Conservation (phyloP, 2,888 invertebrate species). For the Agonopterix alstromeriana region DNA sequence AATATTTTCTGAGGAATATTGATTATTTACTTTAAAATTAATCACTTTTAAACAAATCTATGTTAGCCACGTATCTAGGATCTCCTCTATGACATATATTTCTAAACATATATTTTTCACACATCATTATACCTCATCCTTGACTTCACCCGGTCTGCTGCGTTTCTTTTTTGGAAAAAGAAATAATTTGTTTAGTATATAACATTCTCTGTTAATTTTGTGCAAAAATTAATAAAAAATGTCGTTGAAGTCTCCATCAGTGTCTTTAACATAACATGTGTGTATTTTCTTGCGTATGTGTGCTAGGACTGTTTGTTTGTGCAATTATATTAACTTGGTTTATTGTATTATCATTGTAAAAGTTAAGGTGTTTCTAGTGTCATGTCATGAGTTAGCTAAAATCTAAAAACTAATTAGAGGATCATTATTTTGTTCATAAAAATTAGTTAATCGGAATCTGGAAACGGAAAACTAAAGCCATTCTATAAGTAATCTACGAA, state of each 20-base stretch:
- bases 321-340: background rate
- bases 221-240: constrained; percentile 33
- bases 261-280: background rate
- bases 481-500: constrained; percentile 54
- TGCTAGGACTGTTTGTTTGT: background rate
- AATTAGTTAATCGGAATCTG: constrained; percentile 23
- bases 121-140: constrained; percentile 80
- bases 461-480: constrained; percentile 41
- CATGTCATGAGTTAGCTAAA: background rate
- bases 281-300: background rate
- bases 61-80: constrained; percentile 71
- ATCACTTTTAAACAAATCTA: constrained; percentile 58
- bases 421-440: constrained; percentile 8
- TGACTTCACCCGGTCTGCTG: constrained; percentile 89
- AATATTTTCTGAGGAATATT: background rate
- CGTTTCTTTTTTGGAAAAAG: constrained; percentile 79
- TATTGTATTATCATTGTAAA: background rate
- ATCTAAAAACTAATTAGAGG: constrained; percentile 6
- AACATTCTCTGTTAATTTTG: constrained; percentile 66
- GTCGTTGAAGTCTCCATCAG: background rate
- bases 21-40: constrained; percentile 35
- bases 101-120: constrained; percentile 71
- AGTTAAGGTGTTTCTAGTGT: too few species aligned
- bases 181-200: constrained; percentile 65
- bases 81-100: constrained; percentile 56